phyloP scores from a whole-genome alignment of 2,888 invertebrate species.

The Neuroscelio doddi region DNA sequence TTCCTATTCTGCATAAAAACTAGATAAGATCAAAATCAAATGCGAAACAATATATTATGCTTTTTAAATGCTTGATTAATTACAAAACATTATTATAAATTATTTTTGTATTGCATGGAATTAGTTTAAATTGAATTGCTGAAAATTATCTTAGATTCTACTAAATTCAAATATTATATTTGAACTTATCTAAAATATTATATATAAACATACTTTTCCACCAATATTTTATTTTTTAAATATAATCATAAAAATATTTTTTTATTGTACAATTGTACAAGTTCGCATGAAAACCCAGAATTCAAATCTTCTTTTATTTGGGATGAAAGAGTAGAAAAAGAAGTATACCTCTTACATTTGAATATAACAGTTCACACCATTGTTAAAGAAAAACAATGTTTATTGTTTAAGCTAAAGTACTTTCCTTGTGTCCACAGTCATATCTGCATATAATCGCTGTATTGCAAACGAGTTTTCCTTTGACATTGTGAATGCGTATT shows the following conservation, averaged over 20 bases:
- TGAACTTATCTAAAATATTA: too few species aligned
- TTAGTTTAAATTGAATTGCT: too few species aligned
- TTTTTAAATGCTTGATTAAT: too few species aligned
- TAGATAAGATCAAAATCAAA: constrained; percentile 8
- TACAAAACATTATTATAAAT: too few species aligned
- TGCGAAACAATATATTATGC: too few species aligned
- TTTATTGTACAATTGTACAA: too few species aligned
- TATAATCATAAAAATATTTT: too few species aligned
- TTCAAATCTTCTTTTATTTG: not conserved
- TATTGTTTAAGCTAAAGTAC: constrained; percentile 47
- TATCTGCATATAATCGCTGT: constrained; percentile 11
- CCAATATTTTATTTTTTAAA: too few species aligned
- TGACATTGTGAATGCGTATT: not conserved
- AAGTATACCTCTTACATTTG: constrained; percentile 3
- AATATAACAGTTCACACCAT: constrained; percentile 52
- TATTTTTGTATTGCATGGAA: too few species aligned
- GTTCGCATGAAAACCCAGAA: not conserved
- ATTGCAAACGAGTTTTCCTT: constrained; percentile 8
- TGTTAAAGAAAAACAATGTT: constrained; percentile 54
- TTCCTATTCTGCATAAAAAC: constrained; percentile 11
- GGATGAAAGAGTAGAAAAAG: not conserved
- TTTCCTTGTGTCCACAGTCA: constrained; percentile 7
- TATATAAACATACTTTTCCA: too few species aligned
- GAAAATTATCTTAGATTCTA: too few species aligned
- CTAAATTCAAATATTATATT: too few species aligned